Base-by-base conservation (phyloP, 2,113 vertebrate genomes). In the Stegostoma tigrinum region DNA sequence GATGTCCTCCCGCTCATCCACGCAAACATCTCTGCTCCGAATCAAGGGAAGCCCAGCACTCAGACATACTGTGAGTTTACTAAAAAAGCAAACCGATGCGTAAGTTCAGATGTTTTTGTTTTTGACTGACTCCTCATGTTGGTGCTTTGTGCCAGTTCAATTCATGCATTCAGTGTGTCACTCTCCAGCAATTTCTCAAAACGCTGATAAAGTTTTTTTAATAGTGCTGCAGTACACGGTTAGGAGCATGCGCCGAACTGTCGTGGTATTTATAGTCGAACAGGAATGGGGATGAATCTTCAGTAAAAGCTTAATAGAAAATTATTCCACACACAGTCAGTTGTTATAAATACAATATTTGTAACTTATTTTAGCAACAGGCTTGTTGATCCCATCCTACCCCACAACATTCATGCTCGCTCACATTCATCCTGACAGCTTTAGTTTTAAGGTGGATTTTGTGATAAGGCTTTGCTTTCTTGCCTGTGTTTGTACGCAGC, bases 341-440 rank as follows among this genome's bases (percentile, higher is more conserved):
- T 42, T 93, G 61, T 93, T 93, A 93, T 66, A 93, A 93, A 93
- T 93, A 67, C 89, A 67, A 66, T 67, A 93, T n/a, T n/a, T n/a
- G n/a, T 42, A n/a, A 66, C 55, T 91, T 91, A 91, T 91, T 91
- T 91, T 91, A 38, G 55, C n/a, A 64, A 17, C 38, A 38, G 78
- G 15, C 34, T 91, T 5, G 14, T 91, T 61, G n/a, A 2, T 64
- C 61, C 34, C 55, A 21, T 38, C 21, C 34, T 66, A 8, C 1
- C 55, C 55, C 55, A 27, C 1, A 27, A 87, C 23, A 87, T 52
- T 87, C 10, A 24, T 45, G 42, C 45, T 30, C 27, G 14, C 85
- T 30, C 85, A 27, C 7, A 10, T 27, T 24, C 42, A 27, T 30
- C 8, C 23, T 48, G 21, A 30, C 10, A 52, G 19, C 85, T 52